These are phyloP conservation scores for Euplexia lucipara DNA, from an alignment of 2,888 invertebrate species.

Conservation along the genomic window DNA sequence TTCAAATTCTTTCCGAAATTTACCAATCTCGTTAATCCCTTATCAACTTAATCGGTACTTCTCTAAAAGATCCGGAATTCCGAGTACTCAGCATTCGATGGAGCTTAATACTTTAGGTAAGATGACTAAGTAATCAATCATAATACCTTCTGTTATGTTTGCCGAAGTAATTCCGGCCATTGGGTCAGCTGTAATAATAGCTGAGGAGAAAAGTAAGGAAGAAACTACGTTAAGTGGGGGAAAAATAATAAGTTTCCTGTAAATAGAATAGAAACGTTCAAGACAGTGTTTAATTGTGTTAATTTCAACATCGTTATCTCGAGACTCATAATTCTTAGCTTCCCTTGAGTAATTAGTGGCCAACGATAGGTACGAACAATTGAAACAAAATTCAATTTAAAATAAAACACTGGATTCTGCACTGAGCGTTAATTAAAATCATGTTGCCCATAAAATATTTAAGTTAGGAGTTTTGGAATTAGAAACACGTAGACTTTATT, in stretches of 20 bases:
- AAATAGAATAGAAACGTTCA: constrained; percentile 62
- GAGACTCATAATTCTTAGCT: constrained; percentile 69
- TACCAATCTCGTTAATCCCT: constrained; percentile 58
- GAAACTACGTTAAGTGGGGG: constrained; percentile 40
- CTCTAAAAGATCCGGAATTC: constrained; percentile 47
- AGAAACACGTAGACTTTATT: constrained; percentile 19
- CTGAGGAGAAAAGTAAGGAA: constrained; percentile 12
- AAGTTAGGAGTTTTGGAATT: constrained; percentile 31
- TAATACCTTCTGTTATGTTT: constrained; percentile 34
- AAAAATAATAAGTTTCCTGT: constrained; percentile 58
- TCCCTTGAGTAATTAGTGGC: constrained; percentile 70
- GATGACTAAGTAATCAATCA: constrained; percentile 32
- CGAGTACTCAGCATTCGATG: constrained; percentile 26
- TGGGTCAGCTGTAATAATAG: constrained; percentile 25
- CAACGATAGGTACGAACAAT: constrained; percentile 62
- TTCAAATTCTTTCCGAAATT: constrained; percentile 57
- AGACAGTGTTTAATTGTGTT: constrained; percentile 72
- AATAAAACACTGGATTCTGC: constrained; percentile 25
- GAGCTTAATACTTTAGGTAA: constrained; percentile 39
- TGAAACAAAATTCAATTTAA: constrained; percentile 62
- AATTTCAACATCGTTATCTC: constrained; percentile 72
- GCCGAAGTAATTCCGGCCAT: constrained; percentile 10
- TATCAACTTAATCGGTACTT: constrained; percentile 60
- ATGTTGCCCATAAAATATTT: constrained; percentile 36
- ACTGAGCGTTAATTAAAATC: constrained; percentile 44